Percentiles rank a stretch among this genome's conserved stretches.
These are phyloP conservation scores for Hoplias malabaricus DNA, from an alignment of 2,113 vertebrate species.

Conservation along the genomic window DNA sequence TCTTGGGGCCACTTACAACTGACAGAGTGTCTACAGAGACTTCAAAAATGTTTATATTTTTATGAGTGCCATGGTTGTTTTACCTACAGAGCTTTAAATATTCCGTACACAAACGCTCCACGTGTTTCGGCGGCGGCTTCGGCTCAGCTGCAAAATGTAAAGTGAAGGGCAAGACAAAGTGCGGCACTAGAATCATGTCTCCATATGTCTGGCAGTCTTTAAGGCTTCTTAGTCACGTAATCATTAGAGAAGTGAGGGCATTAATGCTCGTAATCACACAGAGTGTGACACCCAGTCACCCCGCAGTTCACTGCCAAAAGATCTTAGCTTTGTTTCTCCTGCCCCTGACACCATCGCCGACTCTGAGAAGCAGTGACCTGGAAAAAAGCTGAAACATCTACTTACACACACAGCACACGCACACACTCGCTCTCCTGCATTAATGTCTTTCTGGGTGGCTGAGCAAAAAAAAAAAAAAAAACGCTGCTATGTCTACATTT, in stretches of 20 bases:
- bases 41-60: background rate
- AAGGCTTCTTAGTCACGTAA: constrained; percentile 9
- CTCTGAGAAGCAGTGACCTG: constrained; percentile 59
- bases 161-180: background rate
- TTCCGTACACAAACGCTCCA: background rate
- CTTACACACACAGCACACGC: constrained; percentile 32
- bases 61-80: background rate
- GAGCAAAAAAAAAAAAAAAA: no score
- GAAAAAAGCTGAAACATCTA: constrained; percentile 51
- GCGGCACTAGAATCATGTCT: background rate
- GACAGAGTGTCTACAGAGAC: no score
- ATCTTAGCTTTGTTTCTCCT: constrained; percentile 50
- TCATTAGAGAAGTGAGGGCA: constrained; percentile 43
- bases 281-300: constrained; percentile 32
- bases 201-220: background rate
- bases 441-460: background rate
- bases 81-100: background rate
- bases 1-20: no score
- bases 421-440: background rate
- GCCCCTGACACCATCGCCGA: constrained; percentile 47
- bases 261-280: constrained; percentile 11
- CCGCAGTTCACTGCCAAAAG: constrained; percentile 33
- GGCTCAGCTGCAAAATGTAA: background rate
- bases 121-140: background rate
- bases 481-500: background rate